Evolutionary conservation across 1,140 invertebrate species (phyloP).

Genomic region (Nasonia vitripennis): DNA sequence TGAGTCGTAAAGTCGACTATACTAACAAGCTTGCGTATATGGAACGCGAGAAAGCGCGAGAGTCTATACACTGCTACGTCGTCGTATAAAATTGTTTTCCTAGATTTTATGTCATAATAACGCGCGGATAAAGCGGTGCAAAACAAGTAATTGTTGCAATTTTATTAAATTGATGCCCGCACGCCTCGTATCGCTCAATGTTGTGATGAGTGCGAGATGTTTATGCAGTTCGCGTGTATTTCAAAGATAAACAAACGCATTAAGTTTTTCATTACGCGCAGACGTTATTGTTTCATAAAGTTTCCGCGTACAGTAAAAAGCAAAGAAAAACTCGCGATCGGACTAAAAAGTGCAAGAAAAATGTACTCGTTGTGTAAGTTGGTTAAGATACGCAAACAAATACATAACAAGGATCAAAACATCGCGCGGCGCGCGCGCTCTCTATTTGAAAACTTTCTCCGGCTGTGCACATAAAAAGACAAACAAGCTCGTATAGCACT

Average conservation of each 20-base stretch:
- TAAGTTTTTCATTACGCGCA: background rate
- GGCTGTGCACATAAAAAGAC: background rate
- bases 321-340: background rate
- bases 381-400: background rate
- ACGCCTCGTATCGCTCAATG: too few species aligned
- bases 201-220: too few species aligned
- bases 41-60: too few species aligned
- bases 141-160: too few species aligned
- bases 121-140: too few species aligned
- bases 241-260: background rate
- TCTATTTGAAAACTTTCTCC: slow-evolving; percentile 30
- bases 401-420: slow-evolving; percentile 7
- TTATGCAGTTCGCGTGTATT: too few species aligned
- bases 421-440: background rate
- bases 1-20: slow-evolving; percentile 5
- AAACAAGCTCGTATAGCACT: background rate
- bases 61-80: too few species aligned
- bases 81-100: too few species aligned
- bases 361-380: background rate
- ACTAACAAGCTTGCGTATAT: background rate
- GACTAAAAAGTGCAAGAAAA: background rate
- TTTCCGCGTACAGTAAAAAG: too few species aligned
- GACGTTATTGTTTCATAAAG: too few species aligned
- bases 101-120: too few species aligned
- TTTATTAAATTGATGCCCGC: too few species aligned